Evolutionary conservation across 2,113 vertebrate genomes (phyloP).

Genomic region (Rhodinocichla rosea): DNA sequence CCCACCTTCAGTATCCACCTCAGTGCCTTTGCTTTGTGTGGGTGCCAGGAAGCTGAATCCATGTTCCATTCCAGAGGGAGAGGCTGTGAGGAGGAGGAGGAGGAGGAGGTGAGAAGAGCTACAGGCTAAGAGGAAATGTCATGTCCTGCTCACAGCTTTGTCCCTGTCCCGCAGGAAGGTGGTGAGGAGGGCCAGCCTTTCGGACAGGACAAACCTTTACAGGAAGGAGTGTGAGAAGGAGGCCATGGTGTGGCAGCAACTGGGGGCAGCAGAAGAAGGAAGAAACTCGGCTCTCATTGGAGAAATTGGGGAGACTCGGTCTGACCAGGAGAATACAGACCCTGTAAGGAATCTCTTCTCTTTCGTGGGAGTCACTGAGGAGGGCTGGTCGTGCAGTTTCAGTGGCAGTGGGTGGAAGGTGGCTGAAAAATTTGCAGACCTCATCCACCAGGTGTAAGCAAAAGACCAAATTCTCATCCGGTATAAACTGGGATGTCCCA

Average conservation of each 20-base stretch:
- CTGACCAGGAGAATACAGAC: constrained; percentile 87
- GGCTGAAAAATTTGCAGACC: not conserved
- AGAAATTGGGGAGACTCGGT: constrained; percentile 81
- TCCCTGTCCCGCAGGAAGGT: constrained; percentile 82
- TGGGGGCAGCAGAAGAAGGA: constrained; percentile 76
- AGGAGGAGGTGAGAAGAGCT: not conserved
- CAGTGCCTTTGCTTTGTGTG: not conserved
- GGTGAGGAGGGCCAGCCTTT: constrained; percentile 92
- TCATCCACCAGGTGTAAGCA: not conserved
- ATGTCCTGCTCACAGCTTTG: not conserved
- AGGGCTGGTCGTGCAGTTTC: not conserved
- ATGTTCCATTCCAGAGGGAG: not conserved
- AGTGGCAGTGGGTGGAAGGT: not conserved
- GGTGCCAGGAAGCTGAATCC: not conserved
- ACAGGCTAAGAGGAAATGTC: not conserved
- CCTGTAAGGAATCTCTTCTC: constrained; percentile 70
- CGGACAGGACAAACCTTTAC: constrained; percentile 92
- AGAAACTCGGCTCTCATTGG: constrained; percentile 62
- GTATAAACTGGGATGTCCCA: not conserved
- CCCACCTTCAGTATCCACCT: not conserved
- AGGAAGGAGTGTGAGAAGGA: constrained; percentile 96
- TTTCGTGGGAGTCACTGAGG: not conserved
- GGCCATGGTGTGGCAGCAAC: constrained; percentile 93
- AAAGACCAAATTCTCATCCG: not conserved
- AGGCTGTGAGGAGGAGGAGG: not conserved